phyloP scores from a whole-genome alignment of 1,140 invertebrate genomes.

The Chlorops oryzae region DNA sequence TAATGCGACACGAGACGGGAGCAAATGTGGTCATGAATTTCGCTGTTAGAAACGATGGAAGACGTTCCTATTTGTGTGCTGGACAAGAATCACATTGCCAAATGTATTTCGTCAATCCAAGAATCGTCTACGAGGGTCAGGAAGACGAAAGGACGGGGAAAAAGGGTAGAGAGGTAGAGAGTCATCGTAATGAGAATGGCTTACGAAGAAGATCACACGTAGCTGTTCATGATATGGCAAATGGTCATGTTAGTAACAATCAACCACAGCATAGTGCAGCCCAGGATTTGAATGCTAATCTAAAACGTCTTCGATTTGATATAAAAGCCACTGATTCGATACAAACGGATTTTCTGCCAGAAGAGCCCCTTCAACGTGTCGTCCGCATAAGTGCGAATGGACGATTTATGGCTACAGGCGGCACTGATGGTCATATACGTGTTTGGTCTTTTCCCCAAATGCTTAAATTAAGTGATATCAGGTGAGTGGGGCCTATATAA shows the following conservation, averaged over 20 bases:
- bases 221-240: conserved; percentile 32
- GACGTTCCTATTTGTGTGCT: conserved; percentile 72
- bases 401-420: conserved; percentile 81
- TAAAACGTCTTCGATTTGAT: conserved; percentile 63
- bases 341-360: conserved; percentile 64
- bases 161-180: conserved; percentile 24
- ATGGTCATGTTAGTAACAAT: conserved; percentile 19
- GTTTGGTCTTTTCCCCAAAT: conserved; percentile 85
- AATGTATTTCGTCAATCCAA: conserved; percentile 74
- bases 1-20: conserved; percentile 81
- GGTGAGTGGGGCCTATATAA: conserved; percentile 28
- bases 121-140: conserved; percentile 52
- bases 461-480: conserved; percentile 60
- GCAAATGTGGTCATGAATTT: conserved; percentile 88
- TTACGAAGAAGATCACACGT: conserved; percentile 24
- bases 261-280: conserved; percentile 20
- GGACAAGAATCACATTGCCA: conserved; percentile 90
- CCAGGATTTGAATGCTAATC: conserved; percentile 49
- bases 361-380: conserved; percentile 79
- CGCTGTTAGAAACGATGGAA: conserved; percentile 60
- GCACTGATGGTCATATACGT: conserved; percentile 79
- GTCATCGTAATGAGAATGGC: conserved; percentile 36
- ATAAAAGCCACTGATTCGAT: conserved; percentile 69
- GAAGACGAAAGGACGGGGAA: conserved; percentile 9
- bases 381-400: conserved; percentile 72